Evolutionary conservation across 2,888 invertebrate species (phyloP).

Genomic region (Synanthedon myopaeformis): DNA sequence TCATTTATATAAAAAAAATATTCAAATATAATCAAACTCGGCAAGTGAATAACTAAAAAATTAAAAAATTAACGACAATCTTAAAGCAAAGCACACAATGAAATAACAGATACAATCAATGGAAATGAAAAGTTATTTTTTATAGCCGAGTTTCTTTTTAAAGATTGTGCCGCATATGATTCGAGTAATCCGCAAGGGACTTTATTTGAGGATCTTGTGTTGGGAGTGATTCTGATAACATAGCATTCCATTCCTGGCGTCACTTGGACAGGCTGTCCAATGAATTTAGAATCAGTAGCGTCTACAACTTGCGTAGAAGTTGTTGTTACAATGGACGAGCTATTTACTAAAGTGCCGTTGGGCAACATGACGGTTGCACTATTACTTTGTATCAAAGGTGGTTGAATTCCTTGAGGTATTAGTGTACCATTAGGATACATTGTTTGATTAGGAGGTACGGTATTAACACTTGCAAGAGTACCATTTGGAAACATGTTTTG

Average conservation of each 20-base stretch:
- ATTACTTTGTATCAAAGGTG: background rate
- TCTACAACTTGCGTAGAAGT: background rate
- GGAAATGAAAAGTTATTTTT: background rate
- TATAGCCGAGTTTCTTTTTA: background rate
- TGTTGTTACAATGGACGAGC: background rate
- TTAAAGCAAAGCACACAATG: background rate
- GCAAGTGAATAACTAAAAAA: too few species aligned
- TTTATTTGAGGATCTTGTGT: background rate
- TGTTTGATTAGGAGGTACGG: background rate
- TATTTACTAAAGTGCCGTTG: background rate
- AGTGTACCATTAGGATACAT: background rate
- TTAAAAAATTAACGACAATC: background rate
- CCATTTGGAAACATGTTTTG: background rate
- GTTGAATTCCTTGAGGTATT: background rate
- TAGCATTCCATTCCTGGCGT: conserved; percentile 3
- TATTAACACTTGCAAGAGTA: background rate
- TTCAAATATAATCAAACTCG: too few species aligned
- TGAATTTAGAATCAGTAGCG: background rate
- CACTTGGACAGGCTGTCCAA: conserved; percentile 1
- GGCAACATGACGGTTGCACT: background rate
- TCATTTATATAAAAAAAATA: too few species aligned
- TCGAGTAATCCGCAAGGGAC: conserved; percentile 3
- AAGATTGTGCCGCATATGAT: conserved; percentile 1
- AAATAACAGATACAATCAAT: background rate
- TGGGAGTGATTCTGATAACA: background rate